A percentile compares a stretch with the other conserved stretches of the same genome.
These are phyloP conservation scores for Morinoia aosen DNA, from an alignment of 2,888 invertebrate genomes.

Conservation along the genomic window DNA sequence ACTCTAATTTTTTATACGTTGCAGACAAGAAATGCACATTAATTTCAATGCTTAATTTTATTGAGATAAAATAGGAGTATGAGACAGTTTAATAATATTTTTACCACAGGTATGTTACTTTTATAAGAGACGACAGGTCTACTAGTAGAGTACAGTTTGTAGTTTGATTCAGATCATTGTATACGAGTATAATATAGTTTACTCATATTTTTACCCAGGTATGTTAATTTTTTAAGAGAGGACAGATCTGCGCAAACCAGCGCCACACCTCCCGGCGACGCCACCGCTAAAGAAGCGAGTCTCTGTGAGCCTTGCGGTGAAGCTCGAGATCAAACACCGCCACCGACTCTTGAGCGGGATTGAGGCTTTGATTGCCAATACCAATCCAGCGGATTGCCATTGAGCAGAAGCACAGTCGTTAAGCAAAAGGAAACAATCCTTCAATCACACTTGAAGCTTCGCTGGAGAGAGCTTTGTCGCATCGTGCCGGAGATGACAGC, in stretches of 20 bases:
- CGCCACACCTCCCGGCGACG: not conserved
- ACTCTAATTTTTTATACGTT: too few species aligned
- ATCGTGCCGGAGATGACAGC: not conserved
- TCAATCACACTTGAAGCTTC: conserved; percentile 31
- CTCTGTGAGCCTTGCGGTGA: not conserved
- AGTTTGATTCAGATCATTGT: too few species aligned
- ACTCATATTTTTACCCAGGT: not conserved
- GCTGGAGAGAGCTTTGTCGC: not conserved
- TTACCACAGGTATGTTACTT: not conserved
- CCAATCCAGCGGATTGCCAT: conserved; percentile 40
- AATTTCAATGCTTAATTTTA: too few species aligned
- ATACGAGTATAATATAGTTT: too few species aligned
- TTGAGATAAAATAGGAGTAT: too few species aligned
- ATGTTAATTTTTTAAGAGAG: not conserved
- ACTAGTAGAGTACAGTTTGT: too few species aligned
- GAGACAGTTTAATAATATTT: not conserved
- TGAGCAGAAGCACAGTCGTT: conserved; percentile 37
- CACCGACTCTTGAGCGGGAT: not conserved
- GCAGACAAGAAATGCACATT: too few species aligned
- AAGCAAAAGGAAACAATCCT: conserved; percentile 38
- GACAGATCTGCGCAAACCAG: not conserved
- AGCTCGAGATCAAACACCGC: not conserved
- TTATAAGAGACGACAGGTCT: not conserved
- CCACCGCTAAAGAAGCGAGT: not conserved
- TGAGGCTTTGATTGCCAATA: conserved; percentile 40